phyloP scores from a whole-genome alignment of 2,888 invertebrate genomes.

The Chesias legatella region DNA sequence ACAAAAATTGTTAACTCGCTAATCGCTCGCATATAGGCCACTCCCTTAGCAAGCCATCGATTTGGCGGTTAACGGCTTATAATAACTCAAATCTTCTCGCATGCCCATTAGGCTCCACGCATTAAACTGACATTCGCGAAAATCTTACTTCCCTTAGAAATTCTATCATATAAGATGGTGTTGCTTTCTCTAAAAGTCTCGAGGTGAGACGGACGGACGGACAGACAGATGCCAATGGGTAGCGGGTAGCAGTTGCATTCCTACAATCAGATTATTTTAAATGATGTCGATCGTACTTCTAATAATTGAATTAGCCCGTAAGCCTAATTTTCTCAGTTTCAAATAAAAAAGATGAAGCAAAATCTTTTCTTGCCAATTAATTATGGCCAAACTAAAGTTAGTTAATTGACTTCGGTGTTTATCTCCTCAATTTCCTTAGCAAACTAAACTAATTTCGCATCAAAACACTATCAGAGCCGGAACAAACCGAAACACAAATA shows the following conservation, averaged over 20 bases:
- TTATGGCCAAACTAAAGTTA: too few species aligned
- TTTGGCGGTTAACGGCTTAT: conserved; percentile 47
- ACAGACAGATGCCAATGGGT: too few species aligned
- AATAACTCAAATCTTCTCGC: conserved; percentile 40
- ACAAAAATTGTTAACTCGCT: conserved; percentile 11
- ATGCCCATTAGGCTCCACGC: conserved; percentile 21
- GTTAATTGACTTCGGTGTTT: too few species aligned
- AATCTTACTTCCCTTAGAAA: too few species aligned
- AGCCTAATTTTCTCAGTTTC: too few species aligned
- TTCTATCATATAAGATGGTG: too few species aligned
- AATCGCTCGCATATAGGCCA: not conserved
- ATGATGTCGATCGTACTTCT: too few species aligned
- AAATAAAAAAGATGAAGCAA: conserved; percentile 6
- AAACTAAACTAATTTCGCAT: conserved; percentile 19
- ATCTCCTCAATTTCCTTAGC: conserved; percentile 9
- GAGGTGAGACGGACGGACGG: too few species aligned
- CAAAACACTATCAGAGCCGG: conserved; percentile 15
- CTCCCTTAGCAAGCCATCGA: conserved; percentile 41
- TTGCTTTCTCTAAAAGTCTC: too few species aligned
- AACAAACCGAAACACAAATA: conserved; percentile 23
- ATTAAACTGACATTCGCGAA: conserved; percentile 10
- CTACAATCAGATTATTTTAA: too few species aligned
- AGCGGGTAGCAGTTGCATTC: too few species aligned
- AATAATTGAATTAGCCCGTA: too few species aligned
- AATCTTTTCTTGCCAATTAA: conserved; percentile 6